Evolutionary conservation across 2,888 invertebrate species (phyloP).

Genomic region (Tanaodytes sp.): DNA sequence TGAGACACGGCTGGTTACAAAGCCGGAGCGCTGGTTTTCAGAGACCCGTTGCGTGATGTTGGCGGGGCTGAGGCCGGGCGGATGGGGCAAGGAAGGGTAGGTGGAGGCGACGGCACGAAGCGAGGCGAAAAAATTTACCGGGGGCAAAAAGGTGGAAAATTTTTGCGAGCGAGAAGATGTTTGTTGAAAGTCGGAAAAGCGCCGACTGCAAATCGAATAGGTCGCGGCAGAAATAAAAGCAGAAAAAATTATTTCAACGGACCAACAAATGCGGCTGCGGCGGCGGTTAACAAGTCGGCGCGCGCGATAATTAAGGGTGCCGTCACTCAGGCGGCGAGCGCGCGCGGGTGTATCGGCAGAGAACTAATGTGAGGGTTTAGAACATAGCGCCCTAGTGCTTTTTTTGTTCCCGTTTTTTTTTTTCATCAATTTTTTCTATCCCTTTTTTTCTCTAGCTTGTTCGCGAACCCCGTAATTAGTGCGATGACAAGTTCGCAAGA

Average conservation of each 20-base stretch:
- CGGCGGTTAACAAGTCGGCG: slow-evolving; percentile 33
- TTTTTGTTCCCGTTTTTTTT: too few species aligned
- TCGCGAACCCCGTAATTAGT: not conserved
- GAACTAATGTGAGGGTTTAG: not conserved
- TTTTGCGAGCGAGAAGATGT: slow-evolving; percentile 41
- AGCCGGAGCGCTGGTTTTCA: too few species aligned
- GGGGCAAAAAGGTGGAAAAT: slow-evolving; percentile 39
- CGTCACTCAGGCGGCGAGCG: too few species aligned
- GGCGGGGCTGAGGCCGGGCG: too few species aligned
- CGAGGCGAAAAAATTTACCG: slow-evolving; percentile 8
- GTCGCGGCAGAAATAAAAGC: too few species aligned
- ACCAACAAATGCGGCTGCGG: slow-evolving; percentile 50
- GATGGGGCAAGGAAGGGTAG: slow-evolving; percentile 19
- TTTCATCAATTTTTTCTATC: not conserved
- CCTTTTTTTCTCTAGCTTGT: too few species aligned
- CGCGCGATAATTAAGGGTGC: slow-evolving; percentile 7
- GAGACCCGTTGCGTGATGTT: too few species aligned
- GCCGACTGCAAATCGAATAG: slow-evolving; percentile 33
- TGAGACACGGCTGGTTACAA: slow-evolving; percentile 47
- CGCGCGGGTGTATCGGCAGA: not conserved
- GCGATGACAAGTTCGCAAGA: not conserved
- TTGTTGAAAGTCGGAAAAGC: slow-evolving; percentile 42
- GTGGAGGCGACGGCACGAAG: slow-evolving; percentile 15
- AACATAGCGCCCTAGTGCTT: too few species aligned
- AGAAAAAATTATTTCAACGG: slow-evolving; percentile 22